phyloP scores from a whole-genome alignment of 2,888 invertebrate genomes.

The Conomelus anceps region DNA sequence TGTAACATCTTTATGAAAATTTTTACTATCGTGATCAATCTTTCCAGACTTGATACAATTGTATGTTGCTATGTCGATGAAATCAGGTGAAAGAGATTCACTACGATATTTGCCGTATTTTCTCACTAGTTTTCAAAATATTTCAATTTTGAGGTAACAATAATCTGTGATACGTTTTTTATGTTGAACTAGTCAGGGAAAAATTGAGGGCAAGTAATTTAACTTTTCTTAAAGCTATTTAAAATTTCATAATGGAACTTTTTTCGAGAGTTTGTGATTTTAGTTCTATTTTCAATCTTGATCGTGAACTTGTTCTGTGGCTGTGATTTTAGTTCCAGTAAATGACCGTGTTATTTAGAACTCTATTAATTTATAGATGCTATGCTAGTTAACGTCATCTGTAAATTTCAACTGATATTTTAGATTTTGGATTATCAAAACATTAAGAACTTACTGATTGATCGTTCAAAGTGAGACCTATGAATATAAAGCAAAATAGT shows the following conservation, averaged over 20 bases:
- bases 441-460: not conserved
- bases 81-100: not conserved
- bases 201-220: not conserved
- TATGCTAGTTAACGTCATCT: not conserved
- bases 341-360: not conserved
- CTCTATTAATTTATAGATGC: not conserved
- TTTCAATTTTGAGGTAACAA: not conserved
- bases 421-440: not conserved
- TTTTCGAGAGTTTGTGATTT: not conserved
- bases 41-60: not conserved
- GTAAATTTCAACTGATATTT: not conserved
- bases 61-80: not conserved
- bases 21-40: not conserved
- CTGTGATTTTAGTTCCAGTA: not conserved
- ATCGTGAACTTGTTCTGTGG: not conserved
- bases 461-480: not conserved
- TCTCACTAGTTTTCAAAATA: not conserved
- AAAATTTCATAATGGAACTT: not conserved
- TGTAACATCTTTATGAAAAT: not conserved
- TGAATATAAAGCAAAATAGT: too few relatives aligned
- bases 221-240: not conserved
- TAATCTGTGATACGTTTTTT: not conserved
- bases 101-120: not conserved
- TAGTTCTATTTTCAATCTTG: not conserved
- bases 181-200: not conserved